Evolutionary conservation across 2,888 invertebrate genomes (phyloP).

Genomic region (Abscondita cerata): DNA sequence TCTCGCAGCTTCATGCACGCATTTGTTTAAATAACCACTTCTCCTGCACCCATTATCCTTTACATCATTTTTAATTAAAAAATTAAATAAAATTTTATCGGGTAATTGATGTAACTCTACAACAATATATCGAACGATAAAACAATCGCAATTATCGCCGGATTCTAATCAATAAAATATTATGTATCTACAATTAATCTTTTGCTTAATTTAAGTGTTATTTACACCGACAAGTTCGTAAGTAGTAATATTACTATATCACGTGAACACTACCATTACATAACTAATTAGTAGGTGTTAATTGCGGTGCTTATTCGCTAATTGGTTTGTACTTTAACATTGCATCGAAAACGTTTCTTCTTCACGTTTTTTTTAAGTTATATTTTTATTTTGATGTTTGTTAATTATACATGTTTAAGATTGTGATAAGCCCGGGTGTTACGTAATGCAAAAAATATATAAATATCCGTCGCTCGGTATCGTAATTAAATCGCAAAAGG

Average conservation of each 20-base stretch:
- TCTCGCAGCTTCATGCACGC: conserved; percentile 13
- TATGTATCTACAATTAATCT: conserved; percentile 23
- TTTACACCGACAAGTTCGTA: conserved; percentile 16
- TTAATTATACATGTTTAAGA: conserved; percentile 12
- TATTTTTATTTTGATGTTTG: conserved; percentile 12
- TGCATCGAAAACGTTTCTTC: background rate
- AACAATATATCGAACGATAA: conserved; percentile 23
- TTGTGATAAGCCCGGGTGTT: conserved; percentile 1
- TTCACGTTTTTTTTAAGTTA: background rate
- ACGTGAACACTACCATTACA: conserved; percentile 19
- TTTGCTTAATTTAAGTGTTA: conserved; percentile 25
- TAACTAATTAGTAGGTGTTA: conserved; percentile 16
- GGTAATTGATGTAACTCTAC: conserved; percentile 19
- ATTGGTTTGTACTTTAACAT: conserved; percentile 5
- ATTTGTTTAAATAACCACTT: background rate
- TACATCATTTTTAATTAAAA: too few species aligned
- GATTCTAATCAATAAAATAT: conserved; percentile 21
- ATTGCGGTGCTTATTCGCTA: conserved; percentile 11
- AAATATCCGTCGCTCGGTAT: too few species aligned
- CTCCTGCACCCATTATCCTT: too few species aligned
- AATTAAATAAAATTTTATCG: too few species aligned
- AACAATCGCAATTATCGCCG: conserved; percentile 23
- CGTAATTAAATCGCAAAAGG: background rate
- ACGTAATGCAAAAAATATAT: too few species aligned
- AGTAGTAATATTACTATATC: conserved; percentile 13